Conservation (phyloP, 2,888 invertebrate species). For the Epinotia demarniana region DNA sequence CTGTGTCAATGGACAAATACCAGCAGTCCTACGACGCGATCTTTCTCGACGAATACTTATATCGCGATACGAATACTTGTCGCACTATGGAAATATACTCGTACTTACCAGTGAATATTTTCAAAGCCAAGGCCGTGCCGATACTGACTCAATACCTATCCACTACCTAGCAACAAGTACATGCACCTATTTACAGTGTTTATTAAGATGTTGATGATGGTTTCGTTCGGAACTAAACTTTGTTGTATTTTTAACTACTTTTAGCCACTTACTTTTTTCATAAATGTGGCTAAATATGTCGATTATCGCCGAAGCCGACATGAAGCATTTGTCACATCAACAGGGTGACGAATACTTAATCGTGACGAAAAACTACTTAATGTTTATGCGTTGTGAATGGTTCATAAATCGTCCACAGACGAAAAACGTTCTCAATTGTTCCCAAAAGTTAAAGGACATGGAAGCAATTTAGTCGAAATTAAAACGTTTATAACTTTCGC, state of each 20-base stretch:
- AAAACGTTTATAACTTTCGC: background rate
- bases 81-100: conserved; percentile 49
- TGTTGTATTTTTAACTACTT: background rate
- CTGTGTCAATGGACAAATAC: conserved; percentile 44
- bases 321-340: background rate
- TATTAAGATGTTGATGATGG: background rate
- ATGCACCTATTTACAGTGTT: conserved; percentile 58
- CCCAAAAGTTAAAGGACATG: background rate
- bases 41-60: background rate
- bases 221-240: background rate
- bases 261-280: background rate
- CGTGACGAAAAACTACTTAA: background rate
- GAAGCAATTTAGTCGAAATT: background rate
- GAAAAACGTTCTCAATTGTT: background rate
- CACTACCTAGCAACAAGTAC: conserved; percentile 45
- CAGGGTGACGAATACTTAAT: background rate
- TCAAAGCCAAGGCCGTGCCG: conserved; percentile 63
- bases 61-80: conserved; percentile 39
- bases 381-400: too few relatives aligned
- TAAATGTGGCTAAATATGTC: background rate
- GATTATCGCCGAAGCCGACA: background rate
- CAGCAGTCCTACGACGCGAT: conserved; percentile 10
- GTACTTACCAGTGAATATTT: conserved; percentile 51
- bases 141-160: conserved; percentile 54
- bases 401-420: too few relatives aligned